Conservation (phyloP, 92 coral and sea anemone species). For the Plumapathes pennacea region DNA sequence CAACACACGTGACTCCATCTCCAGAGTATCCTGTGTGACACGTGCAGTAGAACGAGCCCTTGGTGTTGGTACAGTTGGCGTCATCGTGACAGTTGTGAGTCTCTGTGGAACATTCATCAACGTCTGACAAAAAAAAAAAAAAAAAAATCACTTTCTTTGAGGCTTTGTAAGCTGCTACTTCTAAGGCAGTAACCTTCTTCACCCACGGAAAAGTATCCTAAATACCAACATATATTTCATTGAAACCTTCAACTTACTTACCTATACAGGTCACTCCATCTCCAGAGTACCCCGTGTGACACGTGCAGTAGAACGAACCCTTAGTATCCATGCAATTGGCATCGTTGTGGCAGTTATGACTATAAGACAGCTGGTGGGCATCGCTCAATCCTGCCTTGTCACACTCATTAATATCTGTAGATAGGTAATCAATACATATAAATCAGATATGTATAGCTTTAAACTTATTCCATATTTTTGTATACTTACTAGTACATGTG, state of each 20-base stretch:
- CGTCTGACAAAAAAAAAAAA: slow-evolving; percentile 25
- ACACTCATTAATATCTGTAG: slow-evolving; percentile 45
- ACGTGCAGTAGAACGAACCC: slow-evolving; percentile 62
- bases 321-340: slow-evolving; percentile 57
- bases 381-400: too few relatives aligned
- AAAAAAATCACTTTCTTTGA: not conserved
- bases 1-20: slow-evolving; percentile 62
- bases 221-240: too few relatives aligned
- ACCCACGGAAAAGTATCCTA: too few relatives aligned
- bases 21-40: slow-evolving; percentile 77
- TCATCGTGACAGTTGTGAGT: slow-evolving; percentile 61
- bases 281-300: slow-evolving; percentile 66
- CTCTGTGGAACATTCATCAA: slow-evolving; percentile 60
- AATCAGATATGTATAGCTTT: not conserved
- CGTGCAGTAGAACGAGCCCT: slow-evolving; percentile 74
- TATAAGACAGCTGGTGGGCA: too few relatives aligned
- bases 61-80: slow-evolving; percentile 71
- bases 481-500: slow-evolving; percentile 32
- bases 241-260: too few relatives aligned
- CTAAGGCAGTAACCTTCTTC: too few relatives aligned
- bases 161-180: too few relatives aligned
- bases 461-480: not conserved
- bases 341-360: slow-evolving; percentile 66
- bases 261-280: slow-evolving; percentile 63
- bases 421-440: not conserved